Percentiles rank a stretch among this genome's conserved stretches.
phyloP scores from a whole-genome alignment of 1,140 invertebrate species.

The Scaptomyza pallida region DNA sequence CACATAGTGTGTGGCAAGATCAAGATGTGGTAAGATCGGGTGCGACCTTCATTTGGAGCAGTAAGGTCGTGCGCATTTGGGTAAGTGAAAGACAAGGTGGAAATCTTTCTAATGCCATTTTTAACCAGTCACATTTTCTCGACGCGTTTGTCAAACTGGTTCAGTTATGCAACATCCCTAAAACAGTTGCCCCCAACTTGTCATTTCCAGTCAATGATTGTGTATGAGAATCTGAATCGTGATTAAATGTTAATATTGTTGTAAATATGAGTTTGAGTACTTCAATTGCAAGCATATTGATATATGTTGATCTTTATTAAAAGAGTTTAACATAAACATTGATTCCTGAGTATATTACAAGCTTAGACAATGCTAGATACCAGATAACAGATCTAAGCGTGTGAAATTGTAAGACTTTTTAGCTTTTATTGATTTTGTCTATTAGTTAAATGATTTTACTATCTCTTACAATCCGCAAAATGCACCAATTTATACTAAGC shows the following conservation, averaged over 20 bases:
- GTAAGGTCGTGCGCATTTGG: constrained; percentile 29
- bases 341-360: too few species aligned
- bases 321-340: too few species aligned
- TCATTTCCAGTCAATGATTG: constrained; percentile 22
- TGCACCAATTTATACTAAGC: too few species aligned
- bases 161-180: constrained; percentile 55
- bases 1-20: constrained; percentile 18
- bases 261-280: too few species aligned
- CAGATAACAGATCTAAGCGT: too few species aligned
- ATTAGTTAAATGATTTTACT: too few species aligned
- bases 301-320: too few species aligned
- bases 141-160: constrained; percentile 46
- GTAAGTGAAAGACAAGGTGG: constrained; percentile 49
- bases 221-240: constrained; percentile 41
- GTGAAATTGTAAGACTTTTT: too few species aligned
- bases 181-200: constrained; percentile 29
- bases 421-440: too few species aligned
- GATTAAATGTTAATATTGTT: constrained; percentile 31
- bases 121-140: constrained; percentile 14
- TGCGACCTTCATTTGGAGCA: constrained; percentile 37
- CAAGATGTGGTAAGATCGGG: constrained; percentile 25
- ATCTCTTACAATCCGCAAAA: too few species aligned
- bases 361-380: too few species aligned
- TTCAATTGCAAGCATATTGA: too few species aligned
- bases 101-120: constrained; percentile 46